Percentiles rank a stretch among this genome's conserved stretches.
phyloP scores from a whole-genome alignment of 2,113 vertebrate genomes.

The Candoia aspera region DNA sequence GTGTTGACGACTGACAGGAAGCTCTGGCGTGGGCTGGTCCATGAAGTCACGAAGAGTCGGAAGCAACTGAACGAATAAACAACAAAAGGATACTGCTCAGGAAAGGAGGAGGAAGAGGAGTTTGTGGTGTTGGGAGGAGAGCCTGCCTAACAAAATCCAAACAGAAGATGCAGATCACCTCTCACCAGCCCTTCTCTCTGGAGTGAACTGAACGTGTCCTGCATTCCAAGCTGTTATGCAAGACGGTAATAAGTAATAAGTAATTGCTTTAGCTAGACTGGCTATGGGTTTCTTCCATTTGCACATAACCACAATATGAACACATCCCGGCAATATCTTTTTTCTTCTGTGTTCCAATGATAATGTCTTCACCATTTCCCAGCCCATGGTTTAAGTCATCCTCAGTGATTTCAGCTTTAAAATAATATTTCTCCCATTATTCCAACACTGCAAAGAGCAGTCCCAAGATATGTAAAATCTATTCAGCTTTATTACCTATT shows the following conservation, averaged over 20 bases:
- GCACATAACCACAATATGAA: not conserved
- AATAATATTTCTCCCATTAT: not conserved
- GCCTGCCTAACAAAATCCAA: not conserved
- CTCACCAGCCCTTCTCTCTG: not conserved
- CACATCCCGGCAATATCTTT: not conserved
- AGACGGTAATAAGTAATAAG: not conserved
- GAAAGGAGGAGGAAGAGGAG: not conserved
- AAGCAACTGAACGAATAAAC: too few relatives aligned
- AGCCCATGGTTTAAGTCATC: not conserved
- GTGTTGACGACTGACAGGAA: too few relatives aligned
- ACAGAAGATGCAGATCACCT: not conserved
- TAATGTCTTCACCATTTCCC: not conserved
- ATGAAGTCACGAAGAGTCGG: too few relatives aligned
- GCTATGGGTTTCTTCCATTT: not conserved
- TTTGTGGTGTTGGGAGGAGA: not conserved
- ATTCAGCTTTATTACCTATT: not conserved
- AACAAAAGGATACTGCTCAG: not conserved
- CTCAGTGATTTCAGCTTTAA: not conserved
- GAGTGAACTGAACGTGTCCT: not conserved
- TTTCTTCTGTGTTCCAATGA: not conserved
- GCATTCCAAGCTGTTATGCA: not conserved
- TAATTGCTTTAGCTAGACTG: not conserved
- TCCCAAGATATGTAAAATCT: not conserved
- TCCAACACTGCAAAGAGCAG: not conserved
- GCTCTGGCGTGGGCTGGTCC: too few relatives aligned